Conservation (phyloP, 2,113 vertebrate genomes). For the Gallinago media region DNA sequence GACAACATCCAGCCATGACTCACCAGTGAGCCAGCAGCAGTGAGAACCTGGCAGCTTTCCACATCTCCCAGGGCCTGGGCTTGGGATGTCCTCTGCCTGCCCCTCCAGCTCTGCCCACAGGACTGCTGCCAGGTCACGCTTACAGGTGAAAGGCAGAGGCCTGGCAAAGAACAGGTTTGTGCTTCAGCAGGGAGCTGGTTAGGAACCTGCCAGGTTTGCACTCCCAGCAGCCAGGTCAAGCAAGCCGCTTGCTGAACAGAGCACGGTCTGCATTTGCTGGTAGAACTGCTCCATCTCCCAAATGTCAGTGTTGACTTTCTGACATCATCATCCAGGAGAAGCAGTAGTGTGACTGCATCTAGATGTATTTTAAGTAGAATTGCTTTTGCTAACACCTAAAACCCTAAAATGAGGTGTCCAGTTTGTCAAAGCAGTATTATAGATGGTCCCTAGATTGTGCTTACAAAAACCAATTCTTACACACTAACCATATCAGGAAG, state of each 20-base stretch:
- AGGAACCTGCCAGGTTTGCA: accelerated
- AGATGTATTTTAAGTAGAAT: background rate
- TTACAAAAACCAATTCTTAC: background rate
- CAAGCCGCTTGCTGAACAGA: background rate
- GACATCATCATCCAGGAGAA: background rate
- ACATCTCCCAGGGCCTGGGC: background rate
- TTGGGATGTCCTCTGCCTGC: background rate
- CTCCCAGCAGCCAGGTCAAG: background rate
- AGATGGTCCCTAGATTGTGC: background rate
- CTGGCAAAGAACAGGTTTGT: background rate
- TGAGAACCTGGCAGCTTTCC: background rate
- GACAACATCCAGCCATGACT: background rate
- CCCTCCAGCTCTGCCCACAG: background rate
- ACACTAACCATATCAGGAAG: background rate
- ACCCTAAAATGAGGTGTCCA: background rate
- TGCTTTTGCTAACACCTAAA: background rate
- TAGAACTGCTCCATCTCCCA: background rate
- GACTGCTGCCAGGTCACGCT: background rate
- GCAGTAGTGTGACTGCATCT: background rate
- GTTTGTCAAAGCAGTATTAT: background rate
- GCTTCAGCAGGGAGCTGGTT: background rate
- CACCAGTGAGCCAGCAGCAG: background rate
- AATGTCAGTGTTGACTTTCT: background rate
- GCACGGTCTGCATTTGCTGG: background rate
- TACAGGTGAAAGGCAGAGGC: background rate